These are phyloP conservation scores for Oreortyx pictus DNA, from an alignment of 2,797 vertebrate species.

Conservation along the genomic window DNA sequence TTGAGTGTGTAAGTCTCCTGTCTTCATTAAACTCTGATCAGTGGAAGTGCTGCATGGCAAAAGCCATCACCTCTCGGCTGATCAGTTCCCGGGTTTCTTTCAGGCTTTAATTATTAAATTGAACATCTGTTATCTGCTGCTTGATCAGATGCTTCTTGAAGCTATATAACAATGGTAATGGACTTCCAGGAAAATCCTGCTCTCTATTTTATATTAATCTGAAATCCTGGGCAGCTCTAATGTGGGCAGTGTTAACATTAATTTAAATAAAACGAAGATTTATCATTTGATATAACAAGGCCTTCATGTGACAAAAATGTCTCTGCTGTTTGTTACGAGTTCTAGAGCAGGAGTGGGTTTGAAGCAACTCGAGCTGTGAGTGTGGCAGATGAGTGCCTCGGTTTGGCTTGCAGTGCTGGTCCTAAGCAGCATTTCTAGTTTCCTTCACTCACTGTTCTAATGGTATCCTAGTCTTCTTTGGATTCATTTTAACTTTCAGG, in stretches of 20 bases:
- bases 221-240: background rate
- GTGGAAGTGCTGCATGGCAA: background rate
- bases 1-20: background rate
- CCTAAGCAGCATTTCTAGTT: background rate
- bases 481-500: background rate
- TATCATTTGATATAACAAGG: background rate
- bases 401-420: background rate
- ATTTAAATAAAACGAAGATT: background rate
- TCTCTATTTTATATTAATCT: background rate
- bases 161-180: background rate
- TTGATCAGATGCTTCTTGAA: background rate
- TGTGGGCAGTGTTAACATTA: background rate
- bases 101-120: background rate
- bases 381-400: background rate
- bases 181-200: background rate
- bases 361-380: background rate
- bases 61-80: background rate
- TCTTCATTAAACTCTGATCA: background rate
- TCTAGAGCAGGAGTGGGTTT: background rate
- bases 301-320: background rate
- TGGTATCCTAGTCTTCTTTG: background rate
- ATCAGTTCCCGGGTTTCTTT: background rate
- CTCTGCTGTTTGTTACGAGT: background rate
- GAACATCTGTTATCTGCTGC: background rate
- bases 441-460: background rate